Conservation (phyloP, 2,888 invertebrate genomes). For the Eupithecia abbreviata region DNA sequence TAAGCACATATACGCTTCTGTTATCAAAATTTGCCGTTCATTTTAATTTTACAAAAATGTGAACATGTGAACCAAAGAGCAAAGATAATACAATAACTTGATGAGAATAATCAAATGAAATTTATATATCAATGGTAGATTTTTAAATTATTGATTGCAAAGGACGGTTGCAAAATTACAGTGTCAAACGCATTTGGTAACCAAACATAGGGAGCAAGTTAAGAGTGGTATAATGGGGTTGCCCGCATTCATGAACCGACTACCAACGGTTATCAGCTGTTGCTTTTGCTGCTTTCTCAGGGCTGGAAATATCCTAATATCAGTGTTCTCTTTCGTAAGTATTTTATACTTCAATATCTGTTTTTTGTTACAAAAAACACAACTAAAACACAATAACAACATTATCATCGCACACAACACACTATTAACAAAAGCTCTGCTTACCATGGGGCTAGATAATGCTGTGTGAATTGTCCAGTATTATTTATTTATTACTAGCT, state of each 20-base stretch:
- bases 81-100: too few species aligned
- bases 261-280: conserved; percentile 72
- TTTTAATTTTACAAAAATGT: not conserved
- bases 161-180: not conserved
- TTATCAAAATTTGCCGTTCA: not conserved
- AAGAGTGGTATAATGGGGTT: conserved; percentile 18
- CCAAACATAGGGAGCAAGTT: not conserved
- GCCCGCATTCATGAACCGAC: conserved; percentile 54
- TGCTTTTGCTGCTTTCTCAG: conserved; percentile 74
- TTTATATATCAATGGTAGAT: not conserved
- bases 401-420: not conserved
- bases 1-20: too few species aligned
- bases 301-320: conserved; percentile 70
- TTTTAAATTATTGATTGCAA: not conserved
- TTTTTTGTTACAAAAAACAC: not conserved
- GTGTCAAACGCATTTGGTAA: not conserved
- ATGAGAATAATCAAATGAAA: not conserved
- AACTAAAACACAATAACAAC: not conserved
- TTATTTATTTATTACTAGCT: too few species aligned
- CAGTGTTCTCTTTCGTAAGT: conserved; percentile 68
- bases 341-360: not conserved
- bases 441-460: too few species aligned
- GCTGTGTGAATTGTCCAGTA: too few species aligned
- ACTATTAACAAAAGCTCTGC: too few species aligned
- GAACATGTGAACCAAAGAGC: not conserved